Conservation (phyloP, 2,113 vertebrate genomes). For the Oenanthe oenanthe region DNA sequence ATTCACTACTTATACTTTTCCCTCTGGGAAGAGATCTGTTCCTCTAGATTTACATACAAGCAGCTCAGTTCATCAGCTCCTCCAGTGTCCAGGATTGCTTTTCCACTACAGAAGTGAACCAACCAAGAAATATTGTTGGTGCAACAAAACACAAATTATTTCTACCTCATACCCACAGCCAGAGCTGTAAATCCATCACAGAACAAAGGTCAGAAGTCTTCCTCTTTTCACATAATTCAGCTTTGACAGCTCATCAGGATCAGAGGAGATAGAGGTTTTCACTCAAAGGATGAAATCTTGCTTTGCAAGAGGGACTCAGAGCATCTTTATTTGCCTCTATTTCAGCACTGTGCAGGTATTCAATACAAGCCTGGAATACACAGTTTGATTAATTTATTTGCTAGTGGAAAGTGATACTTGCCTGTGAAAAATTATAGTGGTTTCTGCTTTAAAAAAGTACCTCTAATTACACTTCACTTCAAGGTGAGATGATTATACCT, state of each 20-base stretch:
- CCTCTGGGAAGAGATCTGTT: background rate
- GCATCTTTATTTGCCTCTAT: background rate
- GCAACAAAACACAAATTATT: slow-evolving; percentile 20
- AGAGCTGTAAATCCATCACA: slow-evolving; percentile 9
- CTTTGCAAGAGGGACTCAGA: background rate
- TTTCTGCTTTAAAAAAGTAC: background rate
- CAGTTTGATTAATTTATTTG: background rate
- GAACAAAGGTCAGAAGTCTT: background rate
- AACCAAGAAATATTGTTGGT: background rate
- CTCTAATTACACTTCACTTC: background rate
- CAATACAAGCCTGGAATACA: background rate
- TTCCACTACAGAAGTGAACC: background rate
- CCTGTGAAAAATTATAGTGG: background rate
- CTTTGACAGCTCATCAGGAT: slow-evolving; percentile 27
- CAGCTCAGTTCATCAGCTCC: background rate
- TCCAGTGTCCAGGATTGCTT: background rate
- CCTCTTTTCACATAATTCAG: background rate
- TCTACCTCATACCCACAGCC: background rate
- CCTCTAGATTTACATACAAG: background rate
- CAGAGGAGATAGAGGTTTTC: background rate
- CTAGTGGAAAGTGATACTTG: background rate
- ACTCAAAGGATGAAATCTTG: background rate
- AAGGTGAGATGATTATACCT: background rate
- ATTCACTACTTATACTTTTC: background rate
- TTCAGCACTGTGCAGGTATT: background rate